Conservation (phyloP, 2,113 vertebrate species). For the Cyanistes caeruleus region DNA sequence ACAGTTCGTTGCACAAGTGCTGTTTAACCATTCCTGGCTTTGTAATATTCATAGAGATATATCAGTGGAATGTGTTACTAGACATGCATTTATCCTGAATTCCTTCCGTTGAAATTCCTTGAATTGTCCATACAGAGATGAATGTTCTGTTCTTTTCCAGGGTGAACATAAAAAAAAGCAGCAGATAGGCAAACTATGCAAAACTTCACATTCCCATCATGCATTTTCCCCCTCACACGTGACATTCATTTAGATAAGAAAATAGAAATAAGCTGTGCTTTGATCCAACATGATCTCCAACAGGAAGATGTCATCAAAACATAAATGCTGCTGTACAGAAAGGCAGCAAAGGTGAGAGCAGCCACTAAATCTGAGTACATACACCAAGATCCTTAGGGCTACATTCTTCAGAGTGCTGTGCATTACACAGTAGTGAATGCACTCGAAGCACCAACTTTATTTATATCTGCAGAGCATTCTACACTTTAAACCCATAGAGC, state of each 20-base stretch:
- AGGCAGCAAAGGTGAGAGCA: background rate
- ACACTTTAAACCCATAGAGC: background rate
- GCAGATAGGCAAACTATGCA: background rate
- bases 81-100: background rate
- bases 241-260: background rate
- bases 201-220: background rate
- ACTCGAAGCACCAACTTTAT: background rate
- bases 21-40: background rate
- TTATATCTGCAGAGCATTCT: background rate
- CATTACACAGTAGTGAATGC: background rate
- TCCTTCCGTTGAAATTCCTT: background rate
- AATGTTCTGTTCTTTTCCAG: background rate
- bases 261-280: background rate
- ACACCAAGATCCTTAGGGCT: background rate
- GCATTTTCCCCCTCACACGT: background rate
- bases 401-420: background rate
- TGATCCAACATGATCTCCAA: background rate
- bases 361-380: background rate
- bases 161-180: background rate
- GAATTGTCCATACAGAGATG: background rate
- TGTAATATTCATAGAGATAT: accelerated
- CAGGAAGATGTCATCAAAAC: background rate
- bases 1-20: background rate
- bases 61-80: background rate
- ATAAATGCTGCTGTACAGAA: background rate